phyloP scores from a whole-genome alignment of 2,113 vertebrate genomes.

The Actenoides lindsayi region DNA sequence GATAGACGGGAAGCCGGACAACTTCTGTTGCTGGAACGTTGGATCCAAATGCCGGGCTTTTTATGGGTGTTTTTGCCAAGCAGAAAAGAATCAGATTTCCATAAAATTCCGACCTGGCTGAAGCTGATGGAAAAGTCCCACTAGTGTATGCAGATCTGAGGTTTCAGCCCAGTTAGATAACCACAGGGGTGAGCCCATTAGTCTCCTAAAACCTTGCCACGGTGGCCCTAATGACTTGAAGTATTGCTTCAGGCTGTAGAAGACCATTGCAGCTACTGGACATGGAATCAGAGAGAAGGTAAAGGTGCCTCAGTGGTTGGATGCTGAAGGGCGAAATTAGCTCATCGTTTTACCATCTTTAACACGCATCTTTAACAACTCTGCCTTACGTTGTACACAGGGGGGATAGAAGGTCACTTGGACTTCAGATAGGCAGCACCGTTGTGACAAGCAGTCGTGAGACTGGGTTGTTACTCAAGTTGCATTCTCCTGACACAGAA shows the following conservation, averaged over 20 bases:
- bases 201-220: background rate
- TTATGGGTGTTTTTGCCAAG: background rate
- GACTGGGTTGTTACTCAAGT: background rate
- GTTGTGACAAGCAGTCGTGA: background rate
- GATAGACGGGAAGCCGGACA: constrained; percentile 43
- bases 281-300: background rate
- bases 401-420: background rate
- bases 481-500: background rate
- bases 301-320: background rate
- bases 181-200: background rate
- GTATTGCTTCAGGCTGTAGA: background rate
- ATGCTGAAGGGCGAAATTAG: background rate
- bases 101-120: background rate
- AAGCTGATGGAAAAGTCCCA: background rate
- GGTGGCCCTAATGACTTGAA: background rate
- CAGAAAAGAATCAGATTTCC: background rate
- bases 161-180: background rate
- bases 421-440: background rate
- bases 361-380: background rate
- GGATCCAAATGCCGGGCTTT: constrained; percentile 4
- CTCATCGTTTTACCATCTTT: background rate
- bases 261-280: background rate
- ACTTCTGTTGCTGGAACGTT: constrained; percentile 32
- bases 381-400: background rate
- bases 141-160: background rate